A percentile compares a stretch with the other conserved stretches of the same genome.
These are phyloP conservation scores for Macrotis lagotis DNA, from an alignment of 2,113 vertebrate species.

Conservation along the genomic window DNA sequence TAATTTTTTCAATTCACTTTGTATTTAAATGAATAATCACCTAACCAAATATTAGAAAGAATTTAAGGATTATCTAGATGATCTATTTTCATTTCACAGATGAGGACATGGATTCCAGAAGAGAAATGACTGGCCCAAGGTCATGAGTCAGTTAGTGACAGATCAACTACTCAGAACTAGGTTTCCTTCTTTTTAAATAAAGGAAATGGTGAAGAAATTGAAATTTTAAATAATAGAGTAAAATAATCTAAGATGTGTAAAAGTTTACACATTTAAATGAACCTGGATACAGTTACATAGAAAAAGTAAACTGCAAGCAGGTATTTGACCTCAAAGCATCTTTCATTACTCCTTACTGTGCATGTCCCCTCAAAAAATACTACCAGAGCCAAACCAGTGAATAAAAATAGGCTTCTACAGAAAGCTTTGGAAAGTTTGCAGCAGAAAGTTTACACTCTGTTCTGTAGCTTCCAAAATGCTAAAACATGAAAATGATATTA, in stretches of 20 bases:
- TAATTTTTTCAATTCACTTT: background rate
- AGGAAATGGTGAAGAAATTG: background rate
- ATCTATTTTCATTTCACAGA: background rate
- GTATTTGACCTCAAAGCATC: conserved; percentile 24
- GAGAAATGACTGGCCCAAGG: background rate
- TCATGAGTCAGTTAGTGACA: background rate
- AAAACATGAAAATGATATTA: conserved; percentile 48
- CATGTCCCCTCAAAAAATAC: conserved; percentile 65
- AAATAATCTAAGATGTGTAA: conserved; percentile 20
- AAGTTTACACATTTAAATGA: conserved; percentile 52
- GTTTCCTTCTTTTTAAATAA: background rate
- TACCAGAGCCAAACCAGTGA: conserved; percentile 68
- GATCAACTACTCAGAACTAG: background rate
- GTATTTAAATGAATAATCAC: background rate
- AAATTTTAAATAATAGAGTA: conserved; percentile 15
- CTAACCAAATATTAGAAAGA: background rate
- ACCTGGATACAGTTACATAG: conserved; percentile 36
- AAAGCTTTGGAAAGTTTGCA: conserved; percentile 68
- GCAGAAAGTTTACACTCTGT: conserved; percentile 57
- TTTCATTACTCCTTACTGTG: conserved; percentile 70
- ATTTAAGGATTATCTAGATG: background rate
- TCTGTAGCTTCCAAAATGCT: conserved; percentile 64
- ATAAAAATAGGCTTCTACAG: conserved; percentile 76
- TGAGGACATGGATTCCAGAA: background rate
- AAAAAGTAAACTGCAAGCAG: background rate